Percentiles rank a stretch among this genome's conserved stretches.
Conservation (phyloP, 2,797 vertebrate genomes). For the Poeciliopsis presidionis region DNA sequence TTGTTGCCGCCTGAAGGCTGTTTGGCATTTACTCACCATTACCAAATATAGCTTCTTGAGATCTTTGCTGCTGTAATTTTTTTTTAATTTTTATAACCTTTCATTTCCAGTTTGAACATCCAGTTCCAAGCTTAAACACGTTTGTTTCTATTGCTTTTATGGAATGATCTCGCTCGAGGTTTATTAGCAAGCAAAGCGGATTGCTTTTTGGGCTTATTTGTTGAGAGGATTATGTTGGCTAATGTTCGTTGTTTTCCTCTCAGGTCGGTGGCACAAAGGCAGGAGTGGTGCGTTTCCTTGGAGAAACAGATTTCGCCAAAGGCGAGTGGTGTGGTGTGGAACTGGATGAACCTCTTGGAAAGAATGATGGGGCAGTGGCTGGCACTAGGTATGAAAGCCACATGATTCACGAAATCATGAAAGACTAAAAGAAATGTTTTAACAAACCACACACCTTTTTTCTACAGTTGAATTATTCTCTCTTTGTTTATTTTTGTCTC, state of each 20-base stretch:
- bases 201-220: conserved; percentile 44
- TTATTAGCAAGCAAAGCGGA: conserved; percentile 58
- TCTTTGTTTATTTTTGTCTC: conserved; percentile 28
- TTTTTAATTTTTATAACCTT: neutral
- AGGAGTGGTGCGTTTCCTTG: conserved; percentile 95
- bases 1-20: conserved; percentile 7
- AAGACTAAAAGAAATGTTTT: neutral
- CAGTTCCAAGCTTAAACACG: conserved; percentile 8
- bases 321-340: conserved; percentile 99
- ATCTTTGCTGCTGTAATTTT: conserved; percentile 14
- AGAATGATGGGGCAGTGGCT: conserved; percentile 97
- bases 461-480: conserved; percentile 2
- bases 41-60: conserved; percentile 15
- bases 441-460: neutral
- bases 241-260: conserved; percentile 35
- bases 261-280: conserved; percentile 98
- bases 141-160: conserved; percentile 51
- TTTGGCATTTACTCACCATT: conserved; percentile 15
- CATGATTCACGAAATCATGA: conserved; percentile 10
- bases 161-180: conserved; percentile 50
- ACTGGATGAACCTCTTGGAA: conserved; percentile 95
- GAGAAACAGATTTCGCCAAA: conserved; percentile 98
- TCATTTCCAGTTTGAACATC: conserved; percentile 14
- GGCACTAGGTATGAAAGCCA: conserved; percentile 88
- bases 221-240: conserved; percentile 37